Conservation (phyloP, 2,888 invertebrate species). For the Halocaridina rubra region DNA sequence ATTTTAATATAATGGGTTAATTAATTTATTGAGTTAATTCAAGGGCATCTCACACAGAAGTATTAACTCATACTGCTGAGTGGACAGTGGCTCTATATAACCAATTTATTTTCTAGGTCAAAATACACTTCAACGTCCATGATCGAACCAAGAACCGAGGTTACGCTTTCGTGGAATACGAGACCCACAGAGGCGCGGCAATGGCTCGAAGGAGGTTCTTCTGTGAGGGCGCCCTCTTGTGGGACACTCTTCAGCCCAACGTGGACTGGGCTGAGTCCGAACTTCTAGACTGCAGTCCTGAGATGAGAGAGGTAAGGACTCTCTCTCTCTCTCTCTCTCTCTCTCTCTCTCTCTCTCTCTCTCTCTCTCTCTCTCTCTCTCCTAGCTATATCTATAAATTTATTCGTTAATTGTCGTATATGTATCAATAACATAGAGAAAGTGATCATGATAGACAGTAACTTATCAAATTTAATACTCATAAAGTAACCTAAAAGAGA, state of each 20-base stretch:
- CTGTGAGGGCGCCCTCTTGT: constrained; percentile 71
- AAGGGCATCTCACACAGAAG: too few relatives aligned
- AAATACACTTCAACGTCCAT: constrained; percentile 67
- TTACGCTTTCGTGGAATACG: constrained; percentile 86
- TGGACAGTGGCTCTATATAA: too few relatives aligned
- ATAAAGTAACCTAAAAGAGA: too few relatives aligned
- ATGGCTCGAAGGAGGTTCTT: constrained; percentile 77
- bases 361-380: background rate
- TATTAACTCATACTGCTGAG: too few relatives aligned
- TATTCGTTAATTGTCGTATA: too few relatives aligned
- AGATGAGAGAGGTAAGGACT: background rate
- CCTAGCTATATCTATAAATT: too few relatives aligned
- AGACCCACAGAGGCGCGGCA: constrained; percentile 78
- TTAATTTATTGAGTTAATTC: too few relatives aligned
- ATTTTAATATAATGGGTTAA: too few relatives aligned
- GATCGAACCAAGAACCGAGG: constrained; percentile 79
- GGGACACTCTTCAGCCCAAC: constrained; percentile 75
- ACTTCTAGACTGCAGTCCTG: background rate
- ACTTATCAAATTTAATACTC: too few relatives aligned
- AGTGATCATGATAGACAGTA: too few relatives aligned
- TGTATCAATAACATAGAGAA: too few relatives aligned
- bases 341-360: background rate
- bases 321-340: background rate
- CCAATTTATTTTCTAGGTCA: too few relatives aligned
- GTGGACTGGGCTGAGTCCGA: constrained; percentile 89